Conservation (phyloP, 2,113 vertebrate genomes). For the Stigmatopora nigra region DNA sequence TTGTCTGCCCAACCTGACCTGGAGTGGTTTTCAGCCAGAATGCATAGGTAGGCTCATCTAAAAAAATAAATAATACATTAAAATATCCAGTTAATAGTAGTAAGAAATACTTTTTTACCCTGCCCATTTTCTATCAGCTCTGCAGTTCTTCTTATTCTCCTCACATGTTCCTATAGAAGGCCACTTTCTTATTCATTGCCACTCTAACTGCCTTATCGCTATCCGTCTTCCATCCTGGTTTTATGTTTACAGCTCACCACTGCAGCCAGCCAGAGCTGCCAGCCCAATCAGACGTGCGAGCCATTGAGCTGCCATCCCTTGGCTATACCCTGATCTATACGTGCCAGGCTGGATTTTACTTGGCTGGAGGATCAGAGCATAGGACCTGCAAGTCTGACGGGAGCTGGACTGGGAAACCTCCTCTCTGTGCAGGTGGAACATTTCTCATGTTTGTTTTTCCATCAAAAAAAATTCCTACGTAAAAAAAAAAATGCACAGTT, state of each 20-base stretch:
- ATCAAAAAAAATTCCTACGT: not conserved
- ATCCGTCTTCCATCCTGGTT: not conserved
- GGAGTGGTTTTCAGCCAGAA: constrained; percentile 89
- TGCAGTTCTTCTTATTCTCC: constrained; percentile 1
- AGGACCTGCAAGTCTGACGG: constrained; percentile 92
- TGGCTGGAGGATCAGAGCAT: constrained; percentile 92
- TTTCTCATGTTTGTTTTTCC: not conserved
- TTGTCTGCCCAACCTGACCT: constrained; percentile 93
- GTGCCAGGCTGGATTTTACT: constrained; percentile 90
- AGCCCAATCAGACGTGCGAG: constrained; percentile 82
- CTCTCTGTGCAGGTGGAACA: constrained; percentile 81
- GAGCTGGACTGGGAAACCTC: constrained; percentile 96
- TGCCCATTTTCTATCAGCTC: constrained; percentile 3
- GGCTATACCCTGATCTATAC: constrained; percentile 97
- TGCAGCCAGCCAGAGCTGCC: constrained; percentile 91
- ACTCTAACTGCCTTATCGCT: constrained; percentile 5
- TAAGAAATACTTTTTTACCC: not conserved
- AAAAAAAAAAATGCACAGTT: not conserved
- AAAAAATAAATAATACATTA: not conserved
- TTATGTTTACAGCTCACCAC: constrained; percentile 77
- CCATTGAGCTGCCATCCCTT: constrained; percentile 90
- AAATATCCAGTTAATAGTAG: too few species aligned
- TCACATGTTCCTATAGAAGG: constrained; percentile 4
- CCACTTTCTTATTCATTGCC: not conserved
- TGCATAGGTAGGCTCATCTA: constrained; percentile 78